Evolutionary conservation across 2,888 invertebrate species (phyloP).

Genomic region (Erebia ligea): DNA sequence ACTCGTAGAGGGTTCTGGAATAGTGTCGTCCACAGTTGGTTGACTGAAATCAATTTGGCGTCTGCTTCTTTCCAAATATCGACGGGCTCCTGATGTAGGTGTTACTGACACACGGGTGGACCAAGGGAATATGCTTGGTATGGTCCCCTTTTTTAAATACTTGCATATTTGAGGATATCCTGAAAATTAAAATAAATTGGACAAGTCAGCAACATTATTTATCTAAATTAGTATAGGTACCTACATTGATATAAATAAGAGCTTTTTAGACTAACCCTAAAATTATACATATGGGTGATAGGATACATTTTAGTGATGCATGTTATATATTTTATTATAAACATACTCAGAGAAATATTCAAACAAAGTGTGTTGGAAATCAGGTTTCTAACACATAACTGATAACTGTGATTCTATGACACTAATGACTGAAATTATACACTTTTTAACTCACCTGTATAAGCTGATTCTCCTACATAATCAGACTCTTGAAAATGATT

Average conservation of each 20-base stretch:
- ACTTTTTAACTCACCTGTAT: no score
- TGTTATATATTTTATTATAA: no score
- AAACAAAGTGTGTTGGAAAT: not conserved
- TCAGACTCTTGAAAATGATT: no score
- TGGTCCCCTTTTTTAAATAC: not conserved
- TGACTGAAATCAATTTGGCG: not conserved
- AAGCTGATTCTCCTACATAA: no score
- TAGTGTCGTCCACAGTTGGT: not conserved
- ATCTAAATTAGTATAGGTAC: not conserved
- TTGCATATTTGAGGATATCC: not conserved
- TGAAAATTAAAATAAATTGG: conserved; percentile 1
- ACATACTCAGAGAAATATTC: not conserved
- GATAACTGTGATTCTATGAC: not conserved
- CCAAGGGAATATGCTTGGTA: not conserved
- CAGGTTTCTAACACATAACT: not conserved
- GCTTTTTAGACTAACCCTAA: no score
- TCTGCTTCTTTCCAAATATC: not conserved
- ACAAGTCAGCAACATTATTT: not conserved
- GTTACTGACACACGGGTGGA: not conserved
- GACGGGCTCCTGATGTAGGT: not conserved
- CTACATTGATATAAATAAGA: not conserved
- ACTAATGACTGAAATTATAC: no score
- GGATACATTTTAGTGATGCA: no score
- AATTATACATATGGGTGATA: not conserved
- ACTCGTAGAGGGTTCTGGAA: no score